Base-by-base conservation (phyloP, 2,797 vertebrate species). In the Pipistrellus nathusii region DNA sequence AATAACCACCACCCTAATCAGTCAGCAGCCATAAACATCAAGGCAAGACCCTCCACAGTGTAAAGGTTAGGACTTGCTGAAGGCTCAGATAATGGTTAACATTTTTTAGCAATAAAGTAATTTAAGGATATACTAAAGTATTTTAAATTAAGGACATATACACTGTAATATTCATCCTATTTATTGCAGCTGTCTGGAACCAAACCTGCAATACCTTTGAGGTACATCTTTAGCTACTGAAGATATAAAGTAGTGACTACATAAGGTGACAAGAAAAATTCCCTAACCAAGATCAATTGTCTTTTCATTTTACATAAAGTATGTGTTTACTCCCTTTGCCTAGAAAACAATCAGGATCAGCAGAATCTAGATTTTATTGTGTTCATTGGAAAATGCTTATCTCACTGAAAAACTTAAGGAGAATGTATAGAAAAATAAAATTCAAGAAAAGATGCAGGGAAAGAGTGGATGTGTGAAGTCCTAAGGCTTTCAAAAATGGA, bases 311-410 rank as follows among this genome's bases (percentile, higher is more conserved):
- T 91, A 77, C n/a, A 27, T 64, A 53, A 88, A n/a, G 41, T 88
- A 41, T 71, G 10, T 21, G 80, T 80, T 85, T 81, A 57, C n/a
- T 96, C 21, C 38, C 4, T 75, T 91, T 93, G 38, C 51, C 14
- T 91, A 66, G 23, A 66, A 89, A 90, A 86, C 4, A 84, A 57
- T 15, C 73, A 82, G 27, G 69, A 85, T 82, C 64, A 68, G 18
- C 55, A 83, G 27, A 90, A 93, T 92, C 18, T 57, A 94, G 44
- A 90, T 81, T 82, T 85, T 81, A 89, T 85, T 90, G 55, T 69
- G 23, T 62, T 48, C 14, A 55, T 12, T 82, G 38, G 62, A 86
- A 94, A 91, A 53, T 82, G 15, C 9, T 84, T 87, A 57, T 81
- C 14, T 87, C 38, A 17, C 35, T 84, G 82, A 78, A 68, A 86